Conservation (phyloP, 2,113 vertebrate species). For the Salvator merianae region DNA sequence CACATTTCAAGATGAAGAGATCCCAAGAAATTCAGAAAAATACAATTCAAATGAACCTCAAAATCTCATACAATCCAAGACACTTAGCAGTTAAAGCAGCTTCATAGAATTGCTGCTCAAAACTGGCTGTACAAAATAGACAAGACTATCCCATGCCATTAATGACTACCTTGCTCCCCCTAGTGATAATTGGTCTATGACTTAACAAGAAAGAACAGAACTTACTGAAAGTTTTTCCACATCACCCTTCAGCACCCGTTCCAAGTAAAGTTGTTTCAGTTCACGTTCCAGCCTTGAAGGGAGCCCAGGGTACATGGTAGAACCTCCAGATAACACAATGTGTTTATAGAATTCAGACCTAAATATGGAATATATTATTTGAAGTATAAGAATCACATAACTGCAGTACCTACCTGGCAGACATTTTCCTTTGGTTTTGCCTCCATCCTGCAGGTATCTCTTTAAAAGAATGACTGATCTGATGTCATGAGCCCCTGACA, state of each 20-base stretch:
- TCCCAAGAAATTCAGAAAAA: not conserved
- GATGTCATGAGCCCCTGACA: too few relatives aligned
- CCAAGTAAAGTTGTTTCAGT: constrained; percentile 97
- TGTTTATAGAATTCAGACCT: constrained; percentile 99
- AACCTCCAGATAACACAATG: constrained; percentile 96
- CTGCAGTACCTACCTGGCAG: not conserved
- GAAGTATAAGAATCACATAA: fast-evolving
- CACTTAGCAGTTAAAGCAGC: not conserved
- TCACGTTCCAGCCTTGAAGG: constrained; percentile 95
- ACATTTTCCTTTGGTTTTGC: not conserved
- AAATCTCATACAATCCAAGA: not conserved
- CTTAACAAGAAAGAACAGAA: not conserved
- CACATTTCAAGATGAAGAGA: not conserved
- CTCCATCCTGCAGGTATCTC: too few relatives aligned
- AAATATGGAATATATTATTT: constrained; percentile 20
- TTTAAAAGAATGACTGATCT: too few relatives aligned
- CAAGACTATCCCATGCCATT: not conserved
- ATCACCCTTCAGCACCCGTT: constrained; percentile 96
- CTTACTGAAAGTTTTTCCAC: constrained; percentile 98
- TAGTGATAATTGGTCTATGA: constrained; percentile 59
- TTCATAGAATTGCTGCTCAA: not conserved
- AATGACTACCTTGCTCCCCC: constrained; percentile 68
- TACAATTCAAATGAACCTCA: not conserved
- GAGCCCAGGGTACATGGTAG: constrained; percentile 98
- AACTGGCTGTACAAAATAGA: not conserved